These are phyloP conservation scores for Philopotamus ludificatus DNA, from an alignment of 1,140 invertebrate species.

Conservation along the genomic window DNA sequence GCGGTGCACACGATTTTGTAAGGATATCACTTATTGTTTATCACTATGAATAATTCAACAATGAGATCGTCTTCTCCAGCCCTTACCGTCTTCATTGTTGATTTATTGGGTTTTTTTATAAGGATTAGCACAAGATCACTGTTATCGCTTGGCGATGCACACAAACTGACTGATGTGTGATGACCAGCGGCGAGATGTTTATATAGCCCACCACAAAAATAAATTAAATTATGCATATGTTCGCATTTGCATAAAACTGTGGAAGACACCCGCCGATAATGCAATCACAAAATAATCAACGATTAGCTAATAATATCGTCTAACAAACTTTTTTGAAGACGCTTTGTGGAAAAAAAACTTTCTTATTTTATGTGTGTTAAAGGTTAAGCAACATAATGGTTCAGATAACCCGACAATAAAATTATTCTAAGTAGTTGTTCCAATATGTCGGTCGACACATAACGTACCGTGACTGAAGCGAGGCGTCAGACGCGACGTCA, in stretches of 20 bases:
- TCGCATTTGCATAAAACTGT: conserved; percentile 32
- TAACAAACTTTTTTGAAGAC: conserved; percentile 17
- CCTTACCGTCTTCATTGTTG: conserved; percentile 30
- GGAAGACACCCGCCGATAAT: conserved; percentile 26
- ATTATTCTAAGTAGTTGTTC: not conserved
- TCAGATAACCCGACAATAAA: not conserved
- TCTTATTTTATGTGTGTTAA: conserved; percentile 24
- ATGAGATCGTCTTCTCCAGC: too few relatives aligned
- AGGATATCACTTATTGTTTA: too few relatives aligned
- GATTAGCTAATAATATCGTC: conserved; percentile 32
- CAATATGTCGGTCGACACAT: not conserved
- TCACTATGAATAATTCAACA: too few relatives aligned
- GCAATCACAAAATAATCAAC: conserved; percentile 34
- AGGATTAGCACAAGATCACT: not conserved
- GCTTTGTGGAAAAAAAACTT: conserved; percentile 25
- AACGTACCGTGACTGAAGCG: not conserved
- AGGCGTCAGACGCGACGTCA: too few relatives aligned
- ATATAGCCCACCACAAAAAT: conserved; percentile 23
- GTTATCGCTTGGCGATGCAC: not conserved
- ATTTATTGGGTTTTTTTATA: conserved; percentile 5
- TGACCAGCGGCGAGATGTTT: not conserved
- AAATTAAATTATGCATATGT: conserved; percentile 28
- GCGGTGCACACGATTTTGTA: too few relatives aligned
- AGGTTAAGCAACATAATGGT: conserved; percentile 18
- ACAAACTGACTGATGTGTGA: conserved; percentile 13